Conservation (phyloP, 1,140 invertebrate genomes). For the Drosophila pruinosa region DNA sequence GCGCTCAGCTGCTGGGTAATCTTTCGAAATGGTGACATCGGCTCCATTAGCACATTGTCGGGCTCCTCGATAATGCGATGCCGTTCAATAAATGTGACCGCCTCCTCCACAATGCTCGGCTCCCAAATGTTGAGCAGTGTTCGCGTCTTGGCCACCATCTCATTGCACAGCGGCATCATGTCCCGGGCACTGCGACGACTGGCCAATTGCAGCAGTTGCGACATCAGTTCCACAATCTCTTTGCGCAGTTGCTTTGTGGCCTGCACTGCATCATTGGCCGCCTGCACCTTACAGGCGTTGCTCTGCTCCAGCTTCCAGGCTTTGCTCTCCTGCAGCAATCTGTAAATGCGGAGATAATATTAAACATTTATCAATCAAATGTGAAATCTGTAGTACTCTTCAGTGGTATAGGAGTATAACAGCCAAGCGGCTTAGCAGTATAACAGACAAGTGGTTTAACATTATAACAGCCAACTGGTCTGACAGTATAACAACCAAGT, state of each 20-base stretch:
- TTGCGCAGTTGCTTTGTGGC: slow-evolving; percentile 90
- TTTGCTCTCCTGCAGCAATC: slow-evolving; percentile 92
- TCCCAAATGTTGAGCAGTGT: slow-evolving; percentile 92
- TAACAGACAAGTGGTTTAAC: too few species aligned
- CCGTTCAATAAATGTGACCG: slow-evolving; percentile 91
- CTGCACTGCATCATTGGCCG: slow-evolving; percentile 91
- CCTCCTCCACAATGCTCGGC: slow-evolving; percentile 92
- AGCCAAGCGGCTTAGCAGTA: too few species aligned
- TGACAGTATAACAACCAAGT: too few species aligned
- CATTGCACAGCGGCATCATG: slow-evolving; percentile 90
- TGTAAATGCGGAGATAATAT: too few species aligned
- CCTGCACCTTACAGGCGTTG: slow-evolving; percentile 87
- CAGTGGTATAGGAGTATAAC: too few species aligned
- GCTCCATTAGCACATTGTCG: slow-evolving; percentile 82
- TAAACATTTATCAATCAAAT: too few species aligned
- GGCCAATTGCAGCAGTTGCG: slow-evolving; percentile 87
- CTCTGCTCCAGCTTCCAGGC: slow-evolving; percentile 86
- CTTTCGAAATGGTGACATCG: slow-evolving; percentile 89
- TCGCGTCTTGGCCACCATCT: slow-evolving; percentile 90
- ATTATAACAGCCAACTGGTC: too few species aligned
- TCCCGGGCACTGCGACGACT: slow-evolving; percentile 88
- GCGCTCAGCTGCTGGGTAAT: slow-evolving; percentile 90
- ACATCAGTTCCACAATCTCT: slow-evolving; percentile 91
- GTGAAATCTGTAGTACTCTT: too few species aligned
- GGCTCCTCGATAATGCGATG: slow-evolving; percentile 84